Base-by-base conservation (phyloP, 2,797 vertebrate genomes). In the Aldrovandia affinis region DNA sequence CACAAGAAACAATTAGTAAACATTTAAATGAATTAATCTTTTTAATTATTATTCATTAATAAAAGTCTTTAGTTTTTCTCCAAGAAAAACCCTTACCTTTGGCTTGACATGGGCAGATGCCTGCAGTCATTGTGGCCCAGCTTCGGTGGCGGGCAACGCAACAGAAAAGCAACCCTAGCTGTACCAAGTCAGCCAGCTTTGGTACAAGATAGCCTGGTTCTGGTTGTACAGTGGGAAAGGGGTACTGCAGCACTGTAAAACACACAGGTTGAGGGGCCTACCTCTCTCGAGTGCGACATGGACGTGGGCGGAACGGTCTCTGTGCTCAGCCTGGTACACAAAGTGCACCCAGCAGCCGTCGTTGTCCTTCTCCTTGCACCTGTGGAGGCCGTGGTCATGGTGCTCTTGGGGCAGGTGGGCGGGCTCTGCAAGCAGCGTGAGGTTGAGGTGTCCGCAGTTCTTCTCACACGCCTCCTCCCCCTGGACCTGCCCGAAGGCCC, bases 271-370 rank as follows among this genome's bases (percentile, higher is more conserved):
- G 30, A 42, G 4, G 20, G 28, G 28, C 30, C 8, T 80, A 59
- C 83, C 83, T 84, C 47, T 63, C 52, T 42, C 30, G n/a, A 80
- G 5, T n/a, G 83, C 78, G 10, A 73, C 10, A 20, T 68, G 36
- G 61, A 84, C 30, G 28, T 83, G 77, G 77, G 85, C 85, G 28
- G 61, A 10, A 33, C 25, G 36, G 33, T 59, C 20, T 42, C 77
- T 63, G 14, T 61, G 55, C 65, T 77, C n/a, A 0, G 79, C 55
- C 82, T 54, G 55, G 57, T 86, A 44, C n/a, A 70, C 63, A 39
- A 83, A 81, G 55, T 83, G 52, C 54, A 83, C 68, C 82, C 70
- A 86, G 79, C 82, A 83, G 77, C 79, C 55, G 7, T 83, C 78
- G 0, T 54, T 2, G 55, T 83, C 85, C 44, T 42, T 77, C 55